phyloP scores from a whole-genome alignment of 2,113 vertebrate genomes.

The Phoxinus phoxinus region DNA sequence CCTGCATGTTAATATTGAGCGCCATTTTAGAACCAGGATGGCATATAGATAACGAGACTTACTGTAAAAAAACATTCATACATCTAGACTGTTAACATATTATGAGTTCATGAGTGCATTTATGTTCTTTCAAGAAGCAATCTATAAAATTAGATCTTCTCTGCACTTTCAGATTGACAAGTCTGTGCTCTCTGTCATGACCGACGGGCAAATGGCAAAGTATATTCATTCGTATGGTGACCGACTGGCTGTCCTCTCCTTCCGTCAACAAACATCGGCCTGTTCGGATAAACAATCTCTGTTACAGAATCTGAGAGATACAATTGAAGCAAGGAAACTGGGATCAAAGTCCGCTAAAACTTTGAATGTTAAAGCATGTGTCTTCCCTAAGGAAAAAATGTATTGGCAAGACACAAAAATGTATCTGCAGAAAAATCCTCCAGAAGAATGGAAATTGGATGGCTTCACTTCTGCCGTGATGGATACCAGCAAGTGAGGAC shows the following conservation, averaged over 20 bases:
- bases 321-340: too few species aligned
- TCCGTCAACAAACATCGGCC: too few species aligned
- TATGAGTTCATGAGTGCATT: not conserved
- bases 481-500: constrained; percentile 47
- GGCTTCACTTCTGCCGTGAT: constrained; percentile 41
- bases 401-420: constrained; percentile 42
- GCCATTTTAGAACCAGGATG: not conserved
- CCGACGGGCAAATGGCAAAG: too few species aligned
- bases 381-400: not conserved
- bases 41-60: not conserved
- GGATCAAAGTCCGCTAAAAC: constrained; percentile 25
- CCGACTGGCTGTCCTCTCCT: too few species aligned
- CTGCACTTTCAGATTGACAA: too few species aligned
- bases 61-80: not conserved
- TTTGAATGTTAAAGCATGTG: not conserved
- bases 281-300: too few species aligned
- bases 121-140: not conserved
- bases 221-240: too few species aligned
- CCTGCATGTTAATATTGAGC: not conserved
- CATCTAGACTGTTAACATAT: not conserved
- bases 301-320: too few species aligned
- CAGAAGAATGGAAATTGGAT: constrained; percentile 47
- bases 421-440: constrained; percentile 32
- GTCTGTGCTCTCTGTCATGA: too few species aligned
- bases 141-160: too few species aligned